Percentiles rank a stretch among this genome's conserved stretches.
Evolutionary conservation across 2,113 vertebrate genomes (phyloP).

Genomic region (Spilogale gracilis): DNA sequence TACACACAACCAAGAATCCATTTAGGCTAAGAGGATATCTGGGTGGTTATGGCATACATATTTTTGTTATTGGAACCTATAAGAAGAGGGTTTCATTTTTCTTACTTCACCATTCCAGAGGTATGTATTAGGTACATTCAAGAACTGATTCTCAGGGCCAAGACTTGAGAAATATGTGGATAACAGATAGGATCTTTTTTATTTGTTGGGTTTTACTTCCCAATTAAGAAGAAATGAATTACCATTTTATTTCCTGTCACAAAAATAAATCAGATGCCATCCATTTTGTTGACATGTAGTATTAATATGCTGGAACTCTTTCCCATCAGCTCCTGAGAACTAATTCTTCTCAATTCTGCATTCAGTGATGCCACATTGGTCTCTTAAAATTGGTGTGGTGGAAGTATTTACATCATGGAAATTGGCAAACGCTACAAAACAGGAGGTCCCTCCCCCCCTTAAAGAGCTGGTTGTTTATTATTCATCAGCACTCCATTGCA

Average conservation of each 20-base stretch:
- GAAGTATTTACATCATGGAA: background rate
- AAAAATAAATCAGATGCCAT: background rate
- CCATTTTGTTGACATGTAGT: background rate
- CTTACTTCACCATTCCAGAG: background rate
- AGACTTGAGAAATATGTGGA: background rate
- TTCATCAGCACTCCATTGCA: background rate
- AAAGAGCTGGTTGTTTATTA: background rate
- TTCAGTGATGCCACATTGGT: background rate
- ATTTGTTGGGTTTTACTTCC: background rate
- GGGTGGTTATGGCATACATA: background rate
- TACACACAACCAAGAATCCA: background rate
- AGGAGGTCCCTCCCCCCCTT: background rate
- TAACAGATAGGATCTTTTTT: background rate
- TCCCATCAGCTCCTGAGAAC: background rate
- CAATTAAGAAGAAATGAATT: conserved; percentile 1
- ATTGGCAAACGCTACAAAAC: background rate
- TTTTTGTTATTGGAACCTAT: background rate
- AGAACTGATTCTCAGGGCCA: background rate
- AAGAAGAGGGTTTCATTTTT: background rate
- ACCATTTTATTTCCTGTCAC: background rate
- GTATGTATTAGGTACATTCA: background rate
- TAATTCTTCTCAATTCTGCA: background rate
- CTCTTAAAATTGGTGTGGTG: background rate
- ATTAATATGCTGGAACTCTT: background rate
- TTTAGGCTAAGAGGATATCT: background rate